Percentiles rank a stretch among this genome's conserved stretches.
phyloP scores from a whole-genome alignment of 2,888 invertebrate species.

The Phorcus lineatus region DNA sequence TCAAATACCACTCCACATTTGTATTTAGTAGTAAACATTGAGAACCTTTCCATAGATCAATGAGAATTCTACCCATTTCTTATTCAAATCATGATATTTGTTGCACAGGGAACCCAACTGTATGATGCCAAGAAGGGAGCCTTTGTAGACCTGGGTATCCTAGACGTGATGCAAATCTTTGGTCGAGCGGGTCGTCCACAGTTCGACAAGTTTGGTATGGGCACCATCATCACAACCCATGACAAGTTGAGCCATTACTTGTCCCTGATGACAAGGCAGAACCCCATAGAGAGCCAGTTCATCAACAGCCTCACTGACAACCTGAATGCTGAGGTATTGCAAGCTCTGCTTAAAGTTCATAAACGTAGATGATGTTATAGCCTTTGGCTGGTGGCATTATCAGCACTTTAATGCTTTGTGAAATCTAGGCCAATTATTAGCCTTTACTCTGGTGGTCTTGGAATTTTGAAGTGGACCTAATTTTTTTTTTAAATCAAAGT shows the following conservation, averaged over 20 bases:
- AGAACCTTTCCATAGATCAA: too few relatives aligned
- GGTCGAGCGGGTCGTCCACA: constrained; percentile 99
- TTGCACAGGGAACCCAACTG: constrained; percentile 90
- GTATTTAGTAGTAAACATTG: too few relatives aligned
- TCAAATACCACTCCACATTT: too few relatives aligned
- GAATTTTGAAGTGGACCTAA: too few relatives aligned
- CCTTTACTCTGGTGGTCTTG: too few relatives aligned
- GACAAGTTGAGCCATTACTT: constrained; percentile 95
- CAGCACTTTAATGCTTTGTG: too few relatives aligned
- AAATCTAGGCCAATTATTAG: too few relatives aligned
- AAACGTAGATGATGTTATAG: too few relatives aligned
- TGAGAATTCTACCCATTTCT: too few relatives aligned
- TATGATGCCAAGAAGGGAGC: constrained; percentile 96
- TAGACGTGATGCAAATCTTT: constrained; percentile 94
- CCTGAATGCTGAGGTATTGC: constrained; percentile 93
- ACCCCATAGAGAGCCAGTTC: constrained; percentile 98
- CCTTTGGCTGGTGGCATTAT: background rate
- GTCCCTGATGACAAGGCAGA: constrained; percentile 94
- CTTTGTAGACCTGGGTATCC: constrained; percentile 94
- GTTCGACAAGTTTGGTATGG: constrained; percentile 93
- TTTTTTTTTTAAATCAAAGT: too few relatives aligned
- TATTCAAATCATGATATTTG: too few relatives aligned
- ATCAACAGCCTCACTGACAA: constrained; percentile 93
- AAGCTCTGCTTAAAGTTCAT: background rate
- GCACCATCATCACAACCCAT: constrained; percentile 94